Base-by-base conservation (phyloP, 2,113 vertebrate genomes). In the Dunckerocampus dactyliophorus region DNA sequence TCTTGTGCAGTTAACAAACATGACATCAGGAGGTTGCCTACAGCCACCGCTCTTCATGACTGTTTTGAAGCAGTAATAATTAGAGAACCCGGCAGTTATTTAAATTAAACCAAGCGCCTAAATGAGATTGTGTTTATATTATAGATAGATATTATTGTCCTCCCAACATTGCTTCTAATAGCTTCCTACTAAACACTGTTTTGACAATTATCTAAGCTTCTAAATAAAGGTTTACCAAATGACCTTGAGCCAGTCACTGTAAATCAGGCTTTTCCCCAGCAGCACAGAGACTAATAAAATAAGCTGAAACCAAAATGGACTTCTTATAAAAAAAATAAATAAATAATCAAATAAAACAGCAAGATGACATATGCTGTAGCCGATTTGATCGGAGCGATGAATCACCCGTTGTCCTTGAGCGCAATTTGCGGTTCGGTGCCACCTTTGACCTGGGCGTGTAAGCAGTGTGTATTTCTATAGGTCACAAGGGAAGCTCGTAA, bases 261-360 rank as follows among this genome's bases (percentile, higher is more conserved):
- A 12, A 14, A 21, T 45, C 42, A 31, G 14, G 20, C 65, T 74
- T 69, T 47, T 67, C 64, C 19, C 37, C 9, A 31, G 10, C 50
- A 48, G 43, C 53, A 20, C 50, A 19, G 42, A 20, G 5, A 37
- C 50, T 56, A 68, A 77, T 81, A 79, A 81, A 77, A 65, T 3
- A 75, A 69, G 80, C 20, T 59, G 50, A 76, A 63, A 65, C 65
- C 60, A 75, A 80, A 80, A 77, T 71, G 67, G 69, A 70, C 56
- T 56, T 48, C 62, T 51, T 72, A 67, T 74, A 51, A 67, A 46
- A 71, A 58, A 65, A 73, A 65, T 65, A 34, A 69, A 59, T 63
- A 69, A 63, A 31, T 20, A 70, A n/a, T n/a, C n/a, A 28, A 69
- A 58, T 11, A 54, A 68, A 72, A 62, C 16, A 60, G 51, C 43